Base-by-base conservation (phyloP, 2,113 vertebrate species). In the Tachycineta bicolor region DNA sequence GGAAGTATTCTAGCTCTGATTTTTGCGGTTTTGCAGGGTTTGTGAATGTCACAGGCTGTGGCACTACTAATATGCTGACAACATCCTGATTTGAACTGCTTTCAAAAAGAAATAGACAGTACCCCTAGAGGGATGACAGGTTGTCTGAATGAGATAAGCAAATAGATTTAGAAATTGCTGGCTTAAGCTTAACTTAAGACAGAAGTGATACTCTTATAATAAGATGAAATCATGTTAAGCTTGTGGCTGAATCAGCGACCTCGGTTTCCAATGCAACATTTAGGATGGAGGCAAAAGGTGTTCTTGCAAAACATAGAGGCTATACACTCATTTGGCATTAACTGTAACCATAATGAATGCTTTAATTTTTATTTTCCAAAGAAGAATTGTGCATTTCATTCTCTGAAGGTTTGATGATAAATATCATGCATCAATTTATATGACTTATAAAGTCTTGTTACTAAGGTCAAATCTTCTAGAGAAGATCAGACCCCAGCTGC, bases 111-210 rank as follows among this genome's bases (percentile, higher is more conserved):
- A 92, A 86, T 16, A 80, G 74, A 68, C 83, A 89, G 83, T 92
- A 92, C 77, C 91, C 94, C 96, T 92, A 67, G 91, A 82, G 96
- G 73, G 93, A 71, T 83, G 89, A 92, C 94, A 96, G 95, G 93
- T 94, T 96, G 94, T 86, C 89, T 71, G 89, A 81, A 91, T 96
- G 96, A 95, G 95, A 97, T 95, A 97, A 97, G 93, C 76, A 94
- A 93, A 91, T 94, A 78, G 91, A 95, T 95, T 92, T 94, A 95
- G 94, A 96, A 96, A 96, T 79, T 90, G 94, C 94, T 97, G 94
- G 76, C 76, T 90, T 93, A 88, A 90, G 95, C 89, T 59, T 79
- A 62, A 78, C 2, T 97, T 81, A 63, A 68, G 60, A 49, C 55
- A 70, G 63, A 74, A 83, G 26, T 34, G 68, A 63, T 75, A 59